Conservation (phyloP, 2,888 invertebrate species). For the Agrenia bidenticulata region DNA sequence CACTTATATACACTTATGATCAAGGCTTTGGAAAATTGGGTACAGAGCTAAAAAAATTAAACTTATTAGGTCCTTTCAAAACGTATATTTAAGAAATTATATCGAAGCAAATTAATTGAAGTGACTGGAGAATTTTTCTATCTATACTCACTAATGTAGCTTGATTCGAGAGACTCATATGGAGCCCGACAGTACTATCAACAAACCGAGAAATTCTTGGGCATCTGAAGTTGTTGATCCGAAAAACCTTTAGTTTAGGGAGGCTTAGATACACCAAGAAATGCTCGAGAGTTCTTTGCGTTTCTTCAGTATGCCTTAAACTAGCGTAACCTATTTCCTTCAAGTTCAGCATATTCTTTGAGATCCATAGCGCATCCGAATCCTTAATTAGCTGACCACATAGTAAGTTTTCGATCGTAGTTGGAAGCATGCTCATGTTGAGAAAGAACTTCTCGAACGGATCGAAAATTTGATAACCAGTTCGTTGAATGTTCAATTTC, state of each 20-base stretch:
- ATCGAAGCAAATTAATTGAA: not conserved
- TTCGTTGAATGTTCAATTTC: conserved; percentile 14
- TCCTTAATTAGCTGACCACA: not conserved
- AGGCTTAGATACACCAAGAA: not conserved
- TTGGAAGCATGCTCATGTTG: not conserved
- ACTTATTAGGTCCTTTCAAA: too few species aligned
- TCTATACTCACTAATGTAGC: not conserved
- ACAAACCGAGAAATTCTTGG: conserved; percentile 1
- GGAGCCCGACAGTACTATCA: not conserved
- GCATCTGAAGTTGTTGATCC: not conserved
- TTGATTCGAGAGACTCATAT: not conserved
- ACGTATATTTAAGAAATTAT: too few species aligned
- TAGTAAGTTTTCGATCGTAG: not conserved
- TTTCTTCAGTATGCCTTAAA: not conserved
- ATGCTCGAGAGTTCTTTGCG: not conserved
- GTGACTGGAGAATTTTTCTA: not conserved
- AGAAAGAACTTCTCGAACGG: not conserved
- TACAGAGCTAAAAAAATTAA: too few species aligned
- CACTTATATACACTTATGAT: too few species aligned
- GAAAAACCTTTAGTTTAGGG: not conserved
- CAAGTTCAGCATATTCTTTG: not conserved
- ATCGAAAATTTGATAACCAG: not conserved
- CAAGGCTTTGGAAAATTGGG: too few species aligned
- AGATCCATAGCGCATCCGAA: conserved; percentile 2
- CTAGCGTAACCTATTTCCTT: not conserved